Conservation (phyloP, 2,797 vertebrate species). For the Graptemys geographica region DNA sequence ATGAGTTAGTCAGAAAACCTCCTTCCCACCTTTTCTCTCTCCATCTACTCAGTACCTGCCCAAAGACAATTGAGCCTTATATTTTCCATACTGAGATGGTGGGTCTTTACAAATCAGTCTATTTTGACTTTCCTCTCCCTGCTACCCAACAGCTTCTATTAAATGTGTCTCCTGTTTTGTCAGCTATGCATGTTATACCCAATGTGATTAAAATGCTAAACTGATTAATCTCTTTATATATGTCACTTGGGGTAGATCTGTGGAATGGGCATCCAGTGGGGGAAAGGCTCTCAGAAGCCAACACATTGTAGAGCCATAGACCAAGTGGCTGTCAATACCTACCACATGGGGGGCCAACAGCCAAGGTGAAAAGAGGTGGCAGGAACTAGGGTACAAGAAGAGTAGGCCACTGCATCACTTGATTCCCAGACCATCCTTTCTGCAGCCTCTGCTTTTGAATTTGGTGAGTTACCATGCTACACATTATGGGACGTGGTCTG, state of each 20-base stretch:
- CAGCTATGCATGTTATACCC: neutral
- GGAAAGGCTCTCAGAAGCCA: neutral
- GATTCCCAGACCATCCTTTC: neutral
- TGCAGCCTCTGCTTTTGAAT: neutral
- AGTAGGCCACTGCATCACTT: fast-evolving
- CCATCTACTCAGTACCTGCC: neutral
- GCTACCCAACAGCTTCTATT: neutral
- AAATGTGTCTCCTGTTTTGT: neutral
- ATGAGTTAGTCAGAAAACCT: neutral
- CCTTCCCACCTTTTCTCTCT: neutral
- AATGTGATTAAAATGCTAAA: conserved; percentile 26
- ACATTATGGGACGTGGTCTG: neutral
- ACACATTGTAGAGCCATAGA: neutral
- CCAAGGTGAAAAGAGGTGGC: neutral
- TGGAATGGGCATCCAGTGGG: neutral
- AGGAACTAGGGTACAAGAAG: neutral
- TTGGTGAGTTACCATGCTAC: neutral
- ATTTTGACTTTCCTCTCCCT: conserved; percentile 6
- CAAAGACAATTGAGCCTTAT: fast-evolving
- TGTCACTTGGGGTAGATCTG: conserved; percentile 12
- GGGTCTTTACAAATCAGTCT: neutral
- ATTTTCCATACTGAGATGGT: neutral
- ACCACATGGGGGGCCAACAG: neutral
- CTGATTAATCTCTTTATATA: neutral
- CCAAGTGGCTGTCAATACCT: neutral